A percentile compares a stretch with the other conserved stretches of the same genome.
These are phyloP conservation scores for Rhorus exstirpatorius DNA, from an alignment of 2,888 invertebrate genomes.

Conservation along the genomic window DNA sequence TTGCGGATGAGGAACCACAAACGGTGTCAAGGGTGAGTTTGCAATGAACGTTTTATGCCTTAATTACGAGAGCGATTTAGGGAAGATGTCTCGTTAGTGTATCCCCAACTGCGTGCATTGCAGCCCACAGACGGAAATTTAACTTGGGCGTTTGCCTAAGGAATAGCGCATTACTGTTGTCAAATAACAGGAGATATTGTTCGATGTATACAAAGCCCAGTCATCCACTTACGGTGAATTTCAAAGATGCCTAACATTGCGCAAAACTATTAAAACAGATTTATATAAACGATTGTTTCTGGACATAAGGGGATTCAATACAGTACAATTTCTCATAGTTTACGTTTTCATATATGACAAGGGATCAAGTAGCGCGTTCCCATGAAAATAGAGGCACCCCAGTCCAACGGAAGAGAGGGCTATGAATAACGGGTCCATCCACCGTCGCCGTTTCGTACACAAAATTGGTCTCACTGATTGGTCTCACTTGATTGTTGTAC, in stretches of 20 bases:
- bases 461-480: too few species aligned
- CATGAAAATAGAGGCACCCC: too few species aligned
- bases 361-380: too few species aligned
- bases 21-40: constrained; percentile 52
- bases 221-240: not conserved
- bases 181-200: not conserved
- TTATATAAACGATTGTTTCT: not conserved
- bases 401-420: too few species aligned
- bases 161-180: not conserved
- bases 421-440: too few species aligned
- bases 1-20: constrained; percentile 42
- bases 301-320: not conserved
- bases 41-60: constrained; percentile 63
- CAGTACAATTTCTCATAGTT: not conserved
- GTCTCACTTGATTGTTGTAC: too few species aligned
- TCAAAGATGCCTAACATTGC: not conserved
- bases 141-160: not conserved
- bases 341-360: too few species aligned
- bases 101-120: constrained; percentile 32
- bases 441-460: too few species aligned
- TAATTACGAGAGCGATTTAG: constrained; percentile 53
- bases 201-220: constrained; percentile 8
- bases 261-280: not conserved
- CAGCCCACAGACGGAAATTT: not conserved
- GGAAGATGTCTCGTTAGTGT: constrained; percentile 16